Conservation (phyloP, 2,888 invertebrate genomes). For the Agrotis exclamationis region DNA sequence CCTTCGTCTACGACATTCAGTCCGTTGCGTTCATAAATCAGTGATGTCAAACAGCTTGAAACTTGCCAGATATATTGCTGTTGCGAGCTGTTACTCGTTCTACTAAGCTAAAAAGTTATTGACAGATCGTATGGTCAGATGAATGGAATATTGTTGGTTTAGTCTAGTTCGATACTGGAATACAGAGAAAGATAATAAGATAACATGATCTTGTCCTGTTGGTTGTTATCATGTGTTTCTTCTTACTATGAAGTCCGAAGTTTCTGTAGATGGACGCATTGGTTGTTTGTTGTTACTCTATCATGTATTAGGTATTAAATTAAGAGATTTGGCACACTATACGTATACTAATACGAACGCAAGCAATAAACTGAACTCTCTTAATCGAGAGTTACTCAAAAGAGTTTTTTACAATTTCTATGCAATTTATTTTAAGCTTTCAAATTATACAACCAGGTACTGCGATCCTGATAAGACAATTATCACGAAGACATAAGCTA, state of each 20-base stretch:
- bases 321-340: too few relatives aligned
- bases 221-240: neutral
- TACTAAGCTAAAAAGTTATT: slow-evolving; percentile 64
- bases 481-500: neutral
- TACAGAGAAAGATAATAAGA: neutral
- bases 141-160: slow-evolving; percentile 19
- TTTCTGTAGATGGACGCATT: too few relatives aligned
- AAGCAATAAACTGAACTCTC: too few relatives aligned
- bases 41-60: slow-evolving; percentile 81
- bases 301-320: too few relatives aligned
- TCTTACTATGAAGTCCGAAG: too few relatives aligned
- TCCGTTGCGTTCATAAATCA: slow-evolving; percentile 80
- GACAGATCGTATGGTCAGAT: slow-evolving; percentile 29
- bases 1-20: slow-evolving; percentile 49
- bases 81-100: slow-evolving; percentile 70
- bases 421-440: too few relatives aligned
- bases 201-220: neutral
- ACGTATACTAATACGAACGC: too few relatives aligned
- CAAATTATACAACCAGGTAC: too few relatives aligned
- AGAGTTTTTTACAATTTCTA: too few relatives aligned
- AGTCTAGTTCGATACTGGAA: neutral
- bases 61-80: slow-evolving; percentile 81
- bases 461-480: too few relatives aligned
- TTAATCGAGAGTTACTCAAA: too few relatives aligned
- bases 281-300: too few relatives aligned